Percentiles rank a stretch among this genome's conserved stretches.
Evolutionary conservation across 2,888 invertebrate genomes (phyloP).

Genomic region (Lepidocyrtinus sp.): DNA sequence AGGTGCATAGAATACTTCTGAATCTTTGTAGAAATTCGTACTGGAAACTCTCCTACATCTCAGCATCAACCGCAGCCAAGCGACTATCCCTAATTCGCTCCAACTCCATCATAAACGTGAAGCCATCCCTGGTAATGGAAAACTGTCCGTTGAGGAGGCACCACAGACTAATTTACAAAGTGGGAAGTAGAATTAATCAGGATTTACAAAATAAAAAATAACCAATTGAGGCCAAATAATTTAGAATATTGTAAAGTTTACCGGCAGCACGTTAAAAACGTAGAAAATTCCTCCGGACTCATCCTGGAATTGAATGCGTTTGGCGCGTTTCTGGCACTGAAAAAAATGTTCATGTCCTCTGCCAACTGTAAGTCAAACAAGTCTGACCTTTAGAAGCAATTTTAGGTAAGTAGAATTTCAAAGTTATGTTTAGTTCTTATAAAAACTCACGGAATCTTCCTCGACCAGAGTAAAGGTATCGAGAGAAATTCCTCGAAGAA

Average conservation of each 20-base stretch:
- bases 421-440: neutral
- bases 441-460: slow-evolving; percentile 19
- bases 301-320: slow-evolving; percentile 30
- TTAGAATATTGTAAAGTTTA: neutral
- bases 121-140: slow-evolving; percentile 8
- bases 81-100: slow-evolving; percentile 37
- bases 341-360: slow-evolving; percentile 20
- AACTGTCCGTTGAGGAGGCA: slow-evolving; percentile 5
- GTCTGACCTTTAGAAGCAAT: neutral
- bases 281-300: slow-evolving; percentile 29
- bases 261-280: slow-evolving; percentile 41
- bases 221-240: neutral
- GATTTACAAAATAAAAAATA: neutral
- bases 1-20: neutral
- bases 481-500: neutral
- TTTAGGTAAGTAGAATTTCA: neutral
- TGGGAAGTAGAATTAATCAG: neutral
- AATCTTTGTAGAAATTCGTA: neutral
- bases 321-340: slow-evolving; percentile 4
- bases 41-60: neutral
- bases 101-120: slow-evolving; percentile 35
- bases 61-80: neutral
- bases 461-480: neutral
- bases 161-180: slow-evolving; percentile 24
- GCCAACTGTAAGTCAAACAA: slow-evolving; percentile 5